These are phyloP conservation scores for Myotis daubentonii DNA, from an alignment of 2,797 vertebrate genomes.

Conservation along the genomic window DNA sequence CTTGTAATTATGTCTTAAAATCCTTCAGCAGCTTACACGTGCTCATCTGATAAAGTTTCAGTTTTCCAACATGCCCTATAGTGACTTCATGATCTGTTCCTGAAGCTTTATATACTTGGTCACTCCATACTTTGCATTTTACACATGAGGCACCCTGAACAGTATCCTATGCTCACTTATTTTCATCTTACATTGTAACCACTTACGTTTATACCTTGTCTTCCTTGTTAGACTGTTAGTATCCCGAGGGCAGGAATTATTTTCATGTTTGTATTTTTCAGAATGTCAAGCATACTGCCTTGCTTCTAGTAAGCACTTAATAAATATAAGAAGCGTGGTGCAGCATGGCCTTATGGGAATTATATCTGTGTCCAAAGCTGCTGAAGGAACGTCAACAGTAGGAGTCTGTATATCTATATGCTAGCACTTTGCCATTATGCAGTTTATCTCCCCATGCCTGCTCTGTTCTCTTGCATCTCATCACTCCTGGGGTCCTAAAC, in stretches of 20 bases:
- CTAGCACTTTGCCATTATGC: neutral
- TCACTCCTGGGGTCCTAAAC: neutral
- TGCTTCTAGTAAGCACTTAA: constrained; percentile 16
- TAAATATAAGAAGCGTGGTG: neutral
- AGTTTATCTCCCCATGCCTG: neutral
- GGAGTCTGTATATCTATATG: neutral
- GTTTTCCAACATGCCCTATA: neutral
- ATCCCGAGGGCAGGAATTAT: neutral
- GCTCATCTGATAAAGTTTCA: neutral
- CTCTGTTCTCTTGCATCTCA: neutral
- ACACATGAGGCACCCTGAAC: neutral
- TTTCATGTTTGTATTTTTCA: constrained; percentile 37
- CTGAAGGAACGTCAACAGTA: neutral
- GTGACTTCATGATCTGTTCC: neutral
- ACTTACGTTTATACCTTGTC: neutral
- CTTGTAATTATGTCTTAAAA: neutral
- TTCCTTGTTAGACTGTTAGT: neutral
- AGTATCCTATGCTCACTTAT: neutral
- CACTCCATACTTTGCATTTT: neutral
- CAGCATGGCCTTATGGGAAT: neutral
- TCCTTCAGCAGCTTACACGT: neutral
- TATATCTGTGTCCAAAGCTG: neutral
- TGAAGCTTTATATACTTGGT: neutral
- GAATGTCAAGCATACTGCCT: neutral
- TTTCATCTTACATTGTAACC: neutral